Conservation (phyloP, 2,113 vertebrate species). For the Noturus placidus region DNA sequence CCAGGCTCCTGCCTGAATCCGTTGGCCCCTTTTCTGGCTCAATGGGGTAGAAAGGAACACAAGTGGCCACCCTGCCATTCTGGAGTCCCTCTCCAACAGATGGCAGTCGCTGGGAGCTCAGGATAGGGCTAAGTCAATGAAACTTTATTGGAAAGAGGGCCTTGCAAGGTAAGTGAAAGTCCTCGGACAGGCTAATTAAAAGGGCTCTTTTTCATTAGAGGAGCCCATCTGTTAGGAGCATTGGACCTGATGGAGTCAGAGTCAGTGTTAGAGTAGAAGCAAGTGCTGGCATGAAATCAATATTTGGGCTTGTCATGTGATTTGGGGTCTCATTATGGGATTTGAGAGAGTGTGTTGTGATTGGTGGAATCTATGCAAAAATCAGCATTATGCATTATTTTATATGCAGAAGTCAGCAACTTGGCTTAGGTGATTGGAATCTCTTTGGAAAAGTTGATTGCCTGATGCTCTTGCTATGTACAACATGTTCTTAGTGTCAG, state of each 20-base stretch:
- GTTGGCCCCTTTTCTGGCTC: constrained; percentile 72
- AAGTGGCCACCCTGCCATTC: constrained; percentile 65
- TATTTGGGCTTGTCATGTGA: constrained; percentile 55
- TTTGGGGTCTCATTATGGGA: constrained; percentile 56
- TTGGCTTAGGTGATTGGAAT: neutral
- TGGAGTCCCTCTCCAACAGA: constrained; percentile 79
- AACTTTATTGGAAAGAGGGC: constrained; percentile 73
- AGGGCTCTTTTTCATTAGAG: constrained; percentile 79
- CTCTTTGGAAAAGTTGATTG: neutral
- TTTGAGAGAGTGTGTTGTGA: constrained; percentile 59
- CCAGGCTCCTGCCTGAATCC: constrained; percentile 57
- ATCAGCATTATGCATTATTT: constrained; percentile 40
- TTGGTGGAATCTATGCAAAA: constrained; percentile 16
- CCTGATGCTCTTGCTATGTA: constrained; percentile 28
- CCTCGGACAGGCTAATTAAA: constrained; percentile 87
- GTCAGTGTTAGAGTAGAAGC: constrained; percentile 62
- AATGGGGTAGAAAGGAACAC: constrained; percentile 73
- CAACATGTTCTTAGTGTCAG: neutral
- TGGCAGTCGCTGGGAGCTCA: constrained; percentile 82
- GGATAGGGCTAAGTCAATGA: constrained; percentile 71
- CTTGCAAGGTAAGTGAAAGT: constrained; percentile 78
- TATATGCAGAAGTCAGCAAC: constrained; percentile 20
- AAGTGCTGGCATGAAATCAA: constrained; percentile 45
- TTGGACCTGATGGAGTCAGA: constrained; percentile 72
- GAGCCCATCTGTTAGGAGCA: constrained; percentile 80